A percentile compares a stretch with the other conserved stretches of the same genome.
Conservation (phyloP, 2,888 invertebrate species). For the Mimumesa dahlbomi region DNA sequence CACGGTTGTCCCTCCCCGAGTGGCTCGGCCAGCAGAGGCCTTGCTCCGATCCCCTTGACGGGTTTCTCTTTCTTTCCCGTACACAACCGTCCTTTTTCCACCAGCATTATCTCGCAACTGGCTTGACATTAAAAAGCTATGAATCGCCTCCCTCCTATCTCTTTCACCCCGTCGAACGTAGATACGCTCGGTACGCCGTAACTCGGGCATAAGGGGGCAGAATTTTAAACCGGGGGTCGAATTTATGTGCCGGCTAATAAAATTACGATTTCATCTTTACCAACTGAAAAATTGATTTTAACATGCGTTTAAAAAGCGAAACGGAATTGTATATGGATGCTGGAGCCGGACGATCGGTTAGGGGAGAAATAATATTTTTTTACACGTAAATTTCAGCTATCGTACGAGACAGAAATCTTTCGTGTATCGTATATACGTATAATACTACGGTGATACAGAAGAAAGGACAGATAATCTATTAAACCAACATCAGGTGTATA, state of each 20-base stretch:
- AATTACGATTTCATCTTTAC: slow-evolving; percentile 60
- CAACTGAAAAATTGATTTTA: slow-evolving; percentile 55
- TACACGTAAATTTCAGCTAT: not conserved
- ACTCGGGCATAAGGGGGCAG: slow-evolving; percentile 36
- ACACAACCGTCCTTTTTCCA: slow-evolving; percentile 2
- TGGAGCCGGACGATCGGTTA: not conserved
- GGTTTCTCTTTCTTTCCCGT: slow-evolving; percentile 9
- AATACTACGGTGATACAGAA: not conserved
- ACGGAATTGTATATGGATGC: slow-evolving; percentile 2
- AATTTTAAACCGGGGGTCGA: slow-evolving; percentile 31
- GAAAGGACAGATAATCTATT: slow-evolving; percentile 1
- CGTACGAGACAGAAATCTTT: not conserved
- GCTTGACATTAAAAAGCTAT: slow-evolving; percentile 67
- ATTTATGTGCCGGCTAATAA: slow-evolving; percentile 61
- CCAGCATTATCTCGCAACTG: slow-evolving; percentile 23
- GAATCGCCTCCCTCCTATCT: slow-evolving; percentile 57
- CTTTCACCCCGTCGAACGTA: slow-evolving; percentile 35
- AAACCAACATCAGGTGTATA: not conserved
- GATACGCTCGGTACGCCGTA: slow-evolving; percentile 33
- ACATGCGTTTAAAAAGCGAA: slow-evolving; percentile 13
- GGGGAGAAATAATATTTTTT: too few species aligned
- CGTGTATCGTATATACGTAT: not conserved
- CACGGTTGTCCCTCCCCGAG: slow-evolving; percentile 59
- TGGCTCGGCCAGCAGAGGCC: slow-evolving; percentile 33
- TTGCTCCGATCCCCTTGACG: slow-evolving; percentile 19